Conservation (phyloP, 2,888 invertebrate species). For the Epirrhoe alternata region DNA sequence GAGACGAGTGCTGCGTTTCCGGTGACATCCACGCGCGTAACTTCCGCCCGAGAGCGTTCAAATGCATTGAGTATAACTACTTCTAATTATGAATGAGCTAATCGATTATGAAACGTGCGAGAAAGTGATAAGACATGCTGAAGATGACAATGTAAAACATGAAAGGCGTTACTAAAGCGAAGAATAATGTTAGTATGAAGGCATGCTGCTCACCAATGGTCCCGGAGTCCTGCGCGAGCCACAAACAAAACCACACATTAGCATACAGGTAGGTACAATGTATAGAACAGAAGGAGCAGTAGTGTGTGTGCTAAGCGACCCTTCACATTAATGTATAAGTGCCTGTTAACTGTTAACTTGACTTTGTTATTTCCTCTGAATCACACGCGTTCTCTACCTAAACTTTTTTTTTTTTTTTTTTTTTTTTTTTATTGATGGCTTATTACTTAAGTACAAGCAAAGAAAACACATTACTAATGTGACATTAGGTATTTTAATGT, state of each 20-base stretch:
- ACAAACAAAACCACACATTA: slow-evolving; percentile 29
- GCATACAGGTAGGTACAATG: slow-evolving; percentile 2
- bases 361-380: no score
- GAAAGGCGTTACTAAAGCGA: not conserved
- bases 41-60: not conserved
- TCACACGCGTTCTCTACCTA: no score
- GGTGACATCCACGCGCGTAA: slow-evolving; percentile 1
- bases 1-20: not conserved
- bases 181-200: slow-evolving; percentile 10
- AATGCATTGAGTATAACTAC: not conserved
- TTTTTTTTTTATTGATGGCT: no score
- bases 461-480: no score
- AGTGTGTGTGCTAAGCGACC: not conserved
- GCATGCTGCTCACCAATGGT: slow-evolving; percentile 34
- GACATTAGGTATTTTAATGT: no score
- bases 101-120: not conserved
- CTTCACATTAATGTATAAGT: no score
- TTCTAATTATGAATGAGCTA: not conserved
- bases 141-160: not conserved
- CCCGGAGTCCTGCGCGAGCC: slow-evolving; percentile 27
- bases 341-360: no score
- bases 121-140: not conserved
- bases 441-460: no score
- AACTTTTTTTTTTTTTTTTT: no score
- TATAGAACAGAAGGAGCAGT: not conserved